phyloP scores from a whole-genome alignment of 2,888 invertebrate genomes.

The Allophyes oxyacanthae region DNA sequence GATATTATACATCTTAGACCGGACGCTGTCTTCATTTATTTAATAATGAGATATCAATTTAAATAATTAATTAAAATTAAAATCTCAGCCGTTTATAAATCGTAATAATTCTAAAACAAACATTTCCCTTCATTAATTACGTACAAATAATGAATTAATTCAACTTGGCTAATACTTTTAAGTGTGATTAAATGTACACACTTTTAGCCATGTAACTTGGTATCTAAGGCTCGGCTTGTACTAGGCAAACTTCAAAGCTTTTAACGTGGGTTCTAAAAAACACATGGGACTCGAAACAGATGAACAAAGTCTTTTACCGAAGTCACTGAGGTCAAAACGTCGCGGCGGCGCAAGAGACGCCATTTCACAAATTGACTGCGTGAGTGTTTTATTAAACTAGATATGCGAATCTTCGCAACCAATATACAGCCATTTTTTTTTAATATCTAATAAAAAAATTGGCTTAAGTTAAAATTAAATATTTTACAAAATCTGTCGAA shows the following conservation, averaged over 20 bases:
- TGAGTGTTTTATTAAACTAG: not conserved
- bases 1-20: too few relatives aligned
- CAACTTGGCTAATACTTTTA: conserved; percentile 8
- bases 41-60: not conserved
- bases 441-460: too few relatives aligned
- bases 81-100: not conserved
- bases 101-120: conserved; percentile 4
- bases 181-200: conserved; percentile 10
- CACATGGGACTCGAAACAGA: conserved; percentile 65
- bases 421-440: too few relatives aligned
- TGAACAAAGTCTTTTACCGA: conserved; percentile 53
- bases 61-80: conserved; percentile 23
- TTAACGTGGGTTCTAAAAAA: conserved; percentile 64
- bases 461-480: too few relatives aligned
- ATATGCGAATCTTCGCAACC: too few relatives aligned
- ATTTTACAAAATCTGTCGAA: too few relatives aligned
- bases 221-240: conserved; percentile 6
- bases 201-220: not conserved
- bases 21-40: too few relatives aligned
- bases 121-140: conserved; percentile 3
- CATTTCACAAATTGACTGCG: conserved; percentile 41
- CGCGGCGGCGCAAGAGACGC: conserved; percentile 27
- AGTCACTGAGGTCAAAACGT: conserved; percentile 55
- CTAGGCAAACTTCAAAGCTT: conserved; percentile 65
- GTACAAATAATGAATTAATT: conserved; percentile 5